phyloP scores from a whole-genome alignment of 2,113 vertebrate species.

The Neodon shergylaensis region DNA sequence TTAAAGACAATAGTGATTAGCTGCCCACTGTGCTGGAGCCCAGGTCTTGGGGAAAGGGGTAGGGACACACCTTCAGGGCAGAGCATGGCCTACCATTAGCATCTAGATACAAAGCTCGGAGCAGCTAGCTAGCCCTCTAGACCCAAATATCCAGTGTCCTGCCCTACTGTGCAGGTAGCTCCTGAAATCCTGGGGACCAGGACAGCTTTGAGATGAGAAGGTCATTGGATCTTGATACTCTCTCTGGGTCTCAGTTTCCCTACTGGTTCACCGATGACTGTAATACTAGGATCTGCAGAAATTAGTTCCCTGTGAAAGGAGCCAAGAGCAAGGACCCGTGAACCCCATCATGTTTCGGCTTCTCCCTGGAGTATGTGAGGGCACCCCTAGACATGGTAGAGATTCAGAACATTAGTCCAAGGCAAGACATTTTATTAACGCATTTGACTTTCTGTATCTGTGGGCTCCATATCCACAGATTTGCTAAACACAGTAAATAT shows the following conservation, averaged over 20 bases:
- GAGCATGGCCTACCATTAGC: neutral
- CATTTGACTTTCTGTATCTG: neutral
- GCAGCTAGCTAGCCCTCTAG: too few species aligned
- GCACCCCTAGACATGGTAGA: neutral
- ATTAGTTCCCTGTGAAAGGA: neutral
- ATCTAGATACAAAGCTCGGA: neutral
- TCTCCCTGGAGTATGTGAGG: neutral
- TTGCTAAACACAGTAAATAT: neutral
- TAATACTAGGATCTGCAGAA: too few species aligned
- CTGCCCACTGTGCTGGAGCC: neutral
- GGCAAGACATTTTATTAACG: neutral
- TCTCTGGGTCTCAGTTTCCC: neutral
- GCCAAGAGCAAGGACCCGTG: neutral
- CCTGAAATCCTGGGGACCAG: fast-evolving
- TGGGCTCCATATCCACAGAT: neutral
- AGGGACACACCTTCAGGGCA: neutral
- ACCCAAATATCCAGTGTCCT: neutral
- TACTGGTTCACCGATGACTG: neutral
- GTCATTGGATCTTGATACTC: neutral
- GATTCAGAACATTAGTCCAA: neutral
- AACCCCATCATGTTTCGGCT: fast-evolving
- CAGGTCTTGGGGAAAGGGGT: too few species aligned
- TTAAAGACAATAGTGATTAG: neutral
- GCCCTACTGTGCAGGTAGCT: neutral
- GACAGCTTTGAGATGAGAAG: too few species aligned